Conservation (phyloP, 1,140 invertebrate genomes). For the Diachasma alloeum region DNA sequence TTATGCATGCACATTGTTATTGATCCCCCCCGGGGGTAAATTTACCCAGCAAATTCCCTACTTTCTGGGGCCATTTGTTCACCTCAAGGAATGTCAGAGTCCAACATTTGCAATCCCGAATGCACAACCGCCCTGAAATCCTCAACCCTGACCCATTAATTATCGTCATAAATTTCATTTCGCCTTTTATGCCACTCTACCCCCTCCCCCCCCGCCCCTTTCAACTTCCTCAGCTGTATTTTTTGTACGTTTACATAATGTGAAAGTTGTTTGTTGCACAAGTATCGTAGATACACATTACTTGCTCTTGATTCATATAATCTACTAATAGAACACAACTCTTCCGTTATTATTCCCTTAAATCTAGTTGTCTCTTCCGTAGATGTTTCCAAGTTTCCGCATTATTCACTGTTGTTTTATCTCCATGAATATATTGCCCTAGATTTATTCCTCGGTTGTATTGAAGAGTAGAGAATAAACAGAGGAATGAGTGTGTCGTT, state of each 20-base stretch:
- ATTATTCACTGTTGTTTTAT: background rate
- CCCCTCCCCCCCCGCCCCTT: background rate
- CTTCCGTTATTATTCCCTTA: background rate
- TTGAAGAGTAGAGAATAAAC: background rate
- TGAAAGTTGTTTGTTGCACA: background rate
- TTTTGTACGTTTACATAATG: background rate
- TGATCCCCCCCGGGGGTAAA: background rate
- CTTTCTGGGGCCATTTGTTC: background rate
- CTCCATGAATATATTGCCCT: too few relatives aligned
- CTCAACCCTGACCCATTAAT: conserved; percentile 9
- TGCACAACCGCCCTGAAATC: background rate
- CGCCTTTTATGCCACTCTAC: background rate
- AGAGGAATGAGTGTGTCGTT: background rate
- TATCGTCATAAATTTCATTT: background rate
- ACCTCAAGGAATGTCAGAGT: background rate
- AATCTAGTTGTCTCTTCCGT: background rate
- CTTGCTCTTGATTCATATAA: background rate
- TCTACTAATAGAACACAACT: background rate
- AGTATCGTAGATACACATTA: background rate
- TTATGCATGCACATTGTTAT: background rate
- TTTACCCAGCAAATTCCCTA: too few relatives aligned
- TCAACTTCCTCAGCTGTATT: background rate
- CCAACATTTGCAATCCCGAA: background rate
- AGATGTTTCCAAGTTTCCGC: background rate
- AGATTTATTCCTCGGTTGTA: background rate